A percentile compares a stretch with the other conserved stretches of the same genome.
Evolutionary conservation across 2,888 invertebrate species (phyloP).

Genomic region (Parnassius smintheus): DNA sequence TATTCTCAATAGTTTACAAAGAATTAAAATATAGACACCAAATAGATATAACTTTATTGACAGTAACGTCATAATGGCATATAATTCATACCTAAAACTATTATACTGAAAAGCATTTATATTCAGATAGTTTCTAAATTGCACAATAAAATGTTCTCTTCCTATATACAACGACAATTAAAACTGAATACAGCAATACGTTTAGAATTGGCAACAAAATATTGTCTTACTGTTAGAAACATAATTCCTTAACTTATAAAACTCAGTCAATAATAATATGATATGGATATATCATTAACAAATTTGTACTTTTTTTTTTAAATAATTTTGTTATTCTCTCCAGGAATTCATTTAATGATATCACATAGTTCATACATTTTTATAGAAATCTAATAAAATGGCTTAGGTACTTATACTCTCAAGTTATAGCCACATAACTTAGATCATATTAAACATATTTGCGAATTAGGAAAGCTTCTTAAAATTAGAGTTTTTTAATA

Average conservation of each 20-base stretch:
- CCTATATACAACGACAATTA: constrained; percentile 24
- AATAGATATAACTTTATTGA: constrained; percentile 29
- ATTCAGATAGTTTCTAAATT: constrained; percentile 26
- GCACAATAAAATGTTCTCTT: constrained; percentile 28
- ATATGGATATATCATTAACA: constrained; percentile 28
- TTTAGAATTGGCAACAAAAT: not conserved
- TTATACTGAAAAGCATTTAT: constrained; percentile 26
- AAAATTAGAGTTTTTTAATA: constrained; percentile 16
- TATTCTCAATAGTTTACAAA: too few species aligned
- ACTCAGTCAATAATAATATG: constrained; percentile 16
- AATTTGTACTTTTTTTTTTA: constrained; percentile 32
- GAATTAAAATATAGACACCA: constrained; percentile 1
- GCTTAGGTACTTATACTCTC: constrained; percentile 1
- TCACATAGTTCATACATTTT: constrained; percentile 25
- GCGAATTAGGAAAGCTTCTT: constrained; percentile 16
- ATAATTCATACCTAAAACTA: constrained; percentile 30
- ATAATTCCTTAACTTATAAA: constrained; percentile 19
- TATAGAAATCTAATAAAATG: constrained; percentile 9
- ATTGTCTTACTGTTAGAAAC: constrained; percentile 15
- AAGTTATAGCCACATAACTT: constrained; percentile 24
- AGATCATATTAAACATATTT: not conserved
- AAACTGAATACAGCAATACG: not conserved
- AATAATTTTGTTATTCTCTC: constrained; percentile 25
- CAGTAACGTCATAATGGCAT: constrained; percentile 34
- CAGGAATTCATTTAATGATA: constrained; percentile 27